These are phyloP conservation scores for Anoplius nigerrimus DNA, from an alignment of 2,888 invertebrate species.

Conservation along the genomic window DNA sequence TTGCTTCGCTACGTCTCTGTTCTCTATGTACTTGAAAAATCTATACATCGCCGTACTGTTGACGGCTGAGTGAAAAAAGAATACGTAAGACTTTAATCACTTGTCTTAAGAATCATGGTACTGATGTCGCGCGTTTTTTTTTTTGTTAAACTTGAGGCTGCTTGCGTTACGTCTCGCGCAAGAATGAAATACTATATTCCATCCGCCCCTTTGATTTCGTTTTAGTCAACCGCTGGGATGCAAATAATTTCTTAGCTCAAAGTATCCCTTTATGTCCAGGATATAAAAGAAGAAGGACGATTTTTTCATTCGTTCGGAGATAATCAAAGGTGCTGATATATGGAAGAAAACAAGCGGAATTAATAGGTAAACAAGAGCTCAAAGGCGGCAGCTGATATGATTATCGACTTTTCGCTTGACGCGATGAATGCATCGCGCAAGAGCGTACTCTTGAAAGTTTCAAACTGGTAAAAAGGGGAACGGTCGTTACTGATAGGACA, in stretches of 20 bases:
- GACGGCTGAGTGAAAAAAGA: slow-evolving; percentile 82
- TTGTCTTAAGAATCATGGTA: neutral
- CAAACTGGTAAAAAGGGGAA: slow-evolving; percentile 2
- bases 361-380: slow-evolving; percentile 24
- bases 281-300: too few relatives aligned
- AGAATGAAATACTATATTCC: too few relatives aligned
- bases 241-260: too few relatives aligned
- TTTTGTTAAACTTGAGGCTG: too few relatives aligned
- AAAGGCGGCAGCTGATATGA: slow-evolving; percentile 19
- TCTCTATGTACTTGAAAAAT: slow-evolving; percentile 99
- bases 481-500: too few relatives aligned
- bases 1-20: slow-evolving; percentile 98
- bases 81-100: neutral
- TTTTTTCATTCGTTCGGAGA: slow-evolving; percentile 7
- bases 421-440: slow-evolving; percentile 14
- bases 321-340: neutral
- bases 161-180: too few relatives aligned
- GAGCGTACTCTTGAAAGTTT: slow-evolving; percentile 21
- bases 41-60: slow-evolving; percentile 96
- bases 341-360: slow-evolving; percentile 1
- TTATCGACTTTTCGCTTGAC: slow-evolving; percentile 42
- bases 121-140: too few relatives aligned
- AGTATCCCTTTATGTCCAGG: too few relatives aligned
- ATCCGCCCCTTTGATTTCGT: too few relatives aligned
- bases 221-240: too few relatives aligned